Conservation (phyloP, 2,113 vertebrate genomes). For the Sapayoa aenigma region DNA sequence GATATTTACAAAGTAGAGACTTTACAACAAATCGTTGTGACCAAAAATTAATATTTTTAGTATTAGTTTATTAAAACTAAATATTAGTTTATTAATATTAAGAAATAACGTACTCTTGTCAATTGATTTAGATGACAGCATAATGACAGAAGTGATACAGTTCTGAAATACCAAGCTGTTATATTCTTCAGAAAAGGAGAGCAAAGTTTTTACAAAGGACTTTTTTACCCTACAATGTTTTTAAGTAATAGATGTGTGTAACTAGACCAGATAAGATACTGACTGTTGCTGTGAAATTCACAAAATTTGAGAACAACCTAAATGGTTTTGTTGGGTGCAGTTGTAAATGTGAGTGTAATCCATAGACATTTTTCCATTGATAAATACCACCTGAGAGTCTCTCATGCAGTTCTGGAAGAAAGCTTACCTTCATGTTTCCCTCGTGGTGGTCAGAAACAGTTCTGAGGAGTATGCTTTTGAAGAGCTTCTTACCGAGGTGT, state of each 20-base stretch:
- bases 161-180: neutral
- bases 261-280: neutral
- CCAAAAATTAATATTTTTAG: neutral
- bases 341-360: neutral
- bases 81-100: neutral
- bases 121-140: neutral
- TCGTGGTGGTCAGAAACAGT: neutral
- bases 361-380: neutral
- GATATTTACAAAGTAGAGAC: neutral
- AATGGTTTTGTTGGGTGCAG: neutral
- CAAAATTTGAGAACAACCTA: neutral
- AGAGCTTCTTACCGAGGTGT: neutral
- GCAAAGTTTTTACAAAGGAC: neutral
- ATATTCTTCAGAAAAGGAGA: neutral
- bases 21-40: neutral
- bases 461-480: neutral
- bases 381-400: neutral
- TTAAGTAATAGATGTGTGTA: neutral
- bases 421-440: neutral
- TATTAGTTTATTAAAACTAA: too few relatives aligned
- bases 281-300: neutral
- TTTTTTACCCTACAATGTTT: neutral
- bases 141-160: neutral
- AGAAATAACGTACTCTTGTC: neutral
- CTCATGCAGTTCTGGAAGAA: neutral